Base-by-base conservation (phyloP, 2,888 invertebrate species). In the Tortricodes alternella region DNA sequence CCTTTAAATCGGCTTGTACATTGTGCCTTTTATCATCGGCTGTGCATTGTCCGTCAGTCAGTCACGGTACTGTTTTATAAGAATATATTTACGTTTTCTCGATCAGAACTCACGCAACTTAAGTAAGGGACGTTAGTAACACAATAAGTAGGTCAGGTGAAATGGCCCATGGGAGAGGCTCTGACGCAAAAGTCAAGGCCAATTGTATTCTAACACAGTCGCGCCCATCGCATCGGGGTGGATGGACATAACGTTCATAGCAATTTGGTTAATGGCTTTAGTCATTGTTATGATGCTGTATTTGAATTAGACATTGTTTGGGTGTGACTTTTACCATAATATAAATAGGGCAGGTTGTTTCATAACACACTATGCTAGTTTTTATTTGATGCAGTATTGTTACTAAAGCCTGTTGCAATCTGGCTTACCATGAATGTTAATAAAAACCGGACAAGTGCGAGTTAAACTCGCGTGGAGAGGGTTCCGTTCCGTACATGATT, bases 121-220 rank as follows among this genome's bases (percentile, higher is more conserved):
- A 19, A 15, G 21, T n/a, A 19, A 41, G 23, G 24, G 39, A n/a
- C 48, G 35, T 43, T 55, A 43, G 43, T 53, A 46, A 43, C 62
- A 39, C 60, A 58, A n/a, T n/a, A n/a, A n/a, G 44, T 48, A 48
- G 63, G 65, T 62, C 64, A 59, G 62, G 62, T 48, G 65, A 67
- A 67, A 67, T 67, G 61, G 62, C 55, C 57, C 61, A 58, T 50
- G 66, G 70, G 70, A 64, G 46, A 64, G 68, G 67, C 65, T 46
- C 44, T 82, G 81, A 80, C 84, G 79, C 68, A 77, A 70, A 61
- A 65, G 70, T 69, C 78, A 84, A 83, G 83, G 85, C 62, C 73
- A 67, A 65, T 66, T 46, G 67, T 69, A 63, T 70, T 67, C 72
- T 66, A 73, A 75, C 68, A 74, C 57, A 58, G 64, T 68, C 61